Base-by-base conservation (phyloP, 2,888 invertebrate species). In the Drosophila histrio region DNA sequence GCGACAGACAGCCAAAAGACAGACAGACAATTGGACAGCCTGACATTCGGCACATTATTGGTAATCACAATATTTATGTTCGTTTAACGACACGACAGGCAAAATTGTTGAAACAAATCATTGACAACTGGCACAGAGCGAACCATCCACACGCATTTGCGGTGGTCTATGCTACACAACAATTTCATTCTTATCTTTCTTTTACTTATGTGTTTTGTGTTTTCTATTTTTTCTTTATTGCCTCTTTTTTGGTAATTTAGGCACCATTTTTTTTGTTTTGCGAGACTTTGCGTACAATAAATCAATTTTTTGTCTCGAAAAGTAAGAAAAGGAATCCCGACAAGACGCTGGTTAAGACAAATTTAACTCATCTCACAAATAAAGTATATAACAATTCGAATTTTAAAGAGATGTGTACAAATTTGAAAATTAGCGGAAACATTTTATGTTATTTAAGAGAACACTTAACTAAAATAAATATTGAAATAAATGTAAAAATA, bases 41-140 rank as follows among this genome's bases (percentile, higher is more conserved):
- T 50, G 75, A 59, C 69, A 65, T 64, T 70, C 61, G 57, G 79
- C 82, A 72, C 88, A 87, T 82, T 85, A 85, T 71, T 75, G 82
- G 88, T 87, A 82, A 82, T 82, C 86, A 85, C 86, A 72, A 86
- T 88, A 85, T 82, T 82, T 82, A 87, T 87, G 88, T 87, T 67
- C 79, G 68, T 78, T 82, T 82, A 82, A 87, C 79, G 86, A 82
- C 86, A 85, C 67, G 68, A 69, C 74, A 70, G 67, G 57, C 82
- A 68, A 85, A 87, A 72, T 82, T 72, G 83, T 85, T 79, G 67
- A 85, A 87, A 82, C 82, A 82, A 82, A 87, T 82, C 79, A 79
- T 78, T 85, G 88, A 72, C 88, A 82, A 86, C 82, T 82, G 88
- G 61, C 79, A 21, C 60, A 41, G 34, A 65, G 56, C 30, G 9